Evolutionary conservation across 2,888 invertebrate species (phyloP), one percentile per base, ranked within the genome.

Genomic region (Aspidiotus destructor): DNA sequence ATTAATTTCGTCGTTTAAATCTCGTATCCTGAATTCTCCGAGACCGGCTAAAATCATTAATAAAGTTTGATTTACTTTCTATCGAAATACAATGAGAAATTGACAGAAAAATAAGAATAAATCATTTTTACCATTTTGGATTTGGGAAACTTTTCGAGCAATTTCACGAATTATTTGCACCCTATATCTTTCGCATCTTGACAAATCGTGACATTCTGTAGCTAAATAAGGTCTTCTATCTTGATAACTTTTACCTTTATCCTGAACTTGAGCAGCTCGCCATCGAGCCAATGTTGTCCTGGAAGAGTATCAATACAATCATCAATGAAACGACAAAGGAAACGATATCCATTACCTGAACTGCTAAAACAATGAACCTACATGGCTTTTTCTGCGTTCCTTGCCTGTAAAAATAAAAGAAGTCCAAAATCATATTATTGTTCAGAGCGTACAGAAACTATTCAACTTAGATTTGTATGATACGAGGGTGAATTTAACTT

Each of bases 1-100:
- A 79, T 99, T 99, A 73, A 99, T 99, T 79, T 99, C 98, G 79
- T 99, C 99, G 77, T 99, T 99, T 28, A 99, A 80, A 77, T 99
- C 99, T 15, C 99, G 84, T 72, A 99, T 92, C 40, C 97, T 86
- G 77, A 97, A 99, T 79, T 99, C 99, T 5, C 99, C 99, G n/a
- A 99, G 82, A 70, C 99, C 99, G 72, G 99, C 91, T 88, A 28
- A 28, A 28, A 28, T 28, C 28, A 28, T 70, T 3, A 61, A 10
- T 42, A 16, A 2, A 60, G 40, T 8, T n/a, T 17, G 41, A 42
- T 13, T 41, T 5, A 28, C 28, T 28, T 28, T 28, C 28, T 5
- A 28, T 5, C 28, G 5, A 28, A 52, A n/a, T 13, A 15, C n/a
- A 52, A 1, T 52, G 13, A 13, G n/a, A 28, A 28, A 28, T 28